A percentile compares a stretch with the other conserved stretches of the same genome.
Conservation (phyloP, 2,797 vertebrate species). For the Dicrostonyx torquatus region DNA sequence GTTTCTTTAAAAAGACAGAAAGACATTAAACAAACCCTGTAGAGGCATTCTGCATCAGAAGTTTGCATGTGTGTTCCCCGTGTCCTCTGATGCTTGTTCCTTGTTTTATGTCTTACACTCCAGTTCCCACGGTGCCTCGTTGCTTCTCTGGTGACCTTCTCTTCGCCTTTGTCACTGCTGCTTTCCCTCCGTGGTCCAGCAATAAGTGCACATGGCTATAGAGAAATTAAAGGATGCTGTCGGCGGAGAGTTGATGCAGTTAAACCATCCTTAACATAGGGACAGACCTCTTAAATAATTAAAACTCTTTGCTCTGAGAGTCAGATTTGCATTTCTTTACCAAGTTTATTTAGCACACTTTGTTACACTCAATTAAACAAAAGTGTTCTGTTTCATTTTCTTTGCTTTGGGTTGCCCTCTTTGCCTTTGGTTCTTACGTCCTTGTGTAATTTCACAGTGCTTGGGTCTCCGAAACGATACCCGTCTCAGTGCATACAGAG, state of each 20-base stretch:
- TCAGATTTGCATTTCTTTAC: conserved; percentile 81
- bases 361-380: conserved; percentile 82
- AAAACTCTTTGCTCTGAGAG: conserved; percentile 77
- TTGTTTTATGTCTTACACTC: conserved; percentile 50
- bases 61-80: neutral
- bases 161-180: conserved; percentile 62
- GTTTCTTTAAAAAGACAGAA: conserved; percentile 19
- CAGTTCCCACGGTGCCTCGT: neutral
- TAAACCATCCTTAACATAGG: conserved; percentile 67
- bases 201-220: conserved; percentile 30
- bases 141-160: conserved; percentile 69
- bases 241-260: conserved; percentile 72
- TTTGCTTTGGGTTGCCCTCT: conserved; percentile 75
- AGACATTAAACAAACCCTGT: conserved; percentile 3
- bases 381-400: conserved; percentile 81
- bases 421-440: conserved; percentile 75
- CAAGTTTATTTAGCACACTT: conserved; percentile 80
- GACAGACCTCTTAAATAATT: conserved; percentile 78
- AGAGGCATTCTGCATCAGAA: neutral
- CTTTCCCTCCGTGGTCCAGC: conserved; percentile 50
- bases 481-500: conserved; percentile 65
- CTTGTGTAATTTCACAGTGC: conserved; percentile 74
- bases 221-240: conserved; percentile 74
- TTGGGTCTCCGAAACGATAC: conserved; percentile 73
- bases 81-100: neutral